Evolutionary conservation across 1,140 invertebrate genomes (phyloP), one percentile per base, ranked within the genome.

Genomic region (Gryon sp.): DNA sequence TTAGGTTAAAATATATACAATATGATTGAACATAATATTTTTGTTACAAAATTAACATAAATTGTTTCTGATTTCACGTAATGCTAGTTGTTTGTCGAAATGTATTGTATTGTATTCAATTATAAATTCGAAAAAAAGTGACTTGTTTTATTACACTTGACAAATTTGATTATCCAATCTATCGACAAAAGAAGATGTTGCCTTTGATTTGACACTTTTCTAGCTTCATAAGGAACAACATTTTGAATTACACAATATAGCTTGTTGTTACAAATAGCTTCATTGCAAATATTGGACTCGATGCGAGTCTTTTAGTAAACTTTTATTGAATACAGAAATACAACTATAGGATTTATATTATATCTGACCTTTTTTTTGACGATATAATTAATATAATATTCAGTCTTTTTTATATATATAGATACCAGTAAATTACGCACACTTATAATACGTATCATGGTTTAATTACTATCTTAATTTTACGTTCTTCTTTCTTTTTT

Each of bases 351-450:
- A 62, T 72, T 48, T 19, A 72, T 72, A 60, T 70, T 52, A 72
- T 72, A 55, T 72, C 40, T 46, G 46, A 62, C 55, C 62, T 62
- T 72, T 62, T 72, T 30, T n/a, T n/a, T n/a, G n/a, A 72, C 57
- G 40, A 62, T 72, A 72, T 72, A 72, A 72, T 72, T 62, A 72
- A 62, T 62, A 55, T 62, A 72, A 38, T 62, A 46, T 62, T 72
- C 68, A 72, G 68, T 72, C 68, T 72, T 72, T 59, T 62, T 60
- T n/a, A n/a, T n/a, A n/a, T 55, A 72, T 72, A 62, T 72, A 72
- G 36, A 72, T 72, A 62, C 66, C 55, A 70, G 46, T 70, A 70
- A 70, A 70, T 60, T 60, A 53, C 66, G 66, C 55, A 70, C 66
- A 70, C 55, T 59, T 60, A 69, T 59, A 40, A 50, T 69, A 52